phyloP scores from a whole-genome alignment of 2,888 invertebrate species.

The Harmothoe impar region DNA sequence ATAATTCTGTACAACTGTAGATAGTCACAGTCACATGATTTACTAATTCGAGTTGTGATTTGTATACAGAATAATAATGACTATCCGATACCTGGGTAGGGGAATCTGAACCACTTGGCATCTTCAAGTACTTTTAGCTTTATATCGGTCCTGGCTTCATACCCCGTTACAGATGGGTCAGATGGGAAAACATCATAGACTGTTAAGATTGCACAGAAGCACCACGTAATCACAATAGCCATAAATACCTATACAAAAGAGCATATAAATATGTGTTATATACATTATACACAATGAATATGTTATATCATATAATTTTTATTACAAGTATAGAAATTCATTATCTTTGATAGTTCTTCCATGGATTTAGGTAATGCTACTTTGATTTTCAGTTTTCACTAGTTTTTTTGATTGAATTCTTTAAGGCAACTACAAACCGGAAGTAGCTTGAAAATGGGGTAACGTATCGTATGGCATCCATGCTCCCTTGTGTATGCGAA shows the following conservation, averaged over 20 bases:
- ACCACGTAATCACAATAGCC: constrained; percentile 73
- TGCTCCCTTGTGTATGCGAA: constrained; percentile 49
- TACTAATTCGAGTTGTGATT: too few species aligned
- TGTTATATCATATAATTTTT: too few species aligned
- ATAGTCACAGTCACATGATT: too few species aligned
- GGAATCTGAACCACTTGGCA: constrained; percentile 71
- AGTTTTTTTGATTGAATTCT: too few species aligned
- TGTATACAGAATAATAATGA: too few species aligned
- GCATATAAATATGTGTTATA: too few species aligned
- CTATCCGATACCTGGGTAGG: constrained; percentile 86
- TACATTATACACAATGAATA: too few species aligned
- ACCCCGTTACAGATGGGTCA: constrained; percentile 72
- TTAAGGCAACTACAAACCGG: constrained; percentile 67
- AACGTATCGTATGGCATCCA: constrained; percentile 64
- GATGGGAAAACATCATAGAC: constrained; percentile 80
- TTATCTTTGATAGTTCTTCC: too few species aligned
- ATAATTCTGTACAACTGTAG: too few species aligned
- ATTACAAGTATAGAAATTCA: too few species aligned
- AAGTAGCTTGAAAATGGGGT: constrained; percentile 71
- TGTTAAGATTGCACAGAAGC: constrained; percentile 69
- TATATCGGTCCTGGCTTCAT: constrained; percentile 71
- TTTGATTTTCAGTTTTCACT: too few species aligned
- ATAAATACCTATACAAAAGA: constrained; percentile 72
- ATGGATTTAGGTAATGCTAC: too few species aligned
- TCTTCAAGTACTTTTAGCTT: constrained; percentile 64